phyloP scores from a whole-genome alignment of 2,113 vertebrate genomes.

The Neopipo cinnamomea region DNA sequence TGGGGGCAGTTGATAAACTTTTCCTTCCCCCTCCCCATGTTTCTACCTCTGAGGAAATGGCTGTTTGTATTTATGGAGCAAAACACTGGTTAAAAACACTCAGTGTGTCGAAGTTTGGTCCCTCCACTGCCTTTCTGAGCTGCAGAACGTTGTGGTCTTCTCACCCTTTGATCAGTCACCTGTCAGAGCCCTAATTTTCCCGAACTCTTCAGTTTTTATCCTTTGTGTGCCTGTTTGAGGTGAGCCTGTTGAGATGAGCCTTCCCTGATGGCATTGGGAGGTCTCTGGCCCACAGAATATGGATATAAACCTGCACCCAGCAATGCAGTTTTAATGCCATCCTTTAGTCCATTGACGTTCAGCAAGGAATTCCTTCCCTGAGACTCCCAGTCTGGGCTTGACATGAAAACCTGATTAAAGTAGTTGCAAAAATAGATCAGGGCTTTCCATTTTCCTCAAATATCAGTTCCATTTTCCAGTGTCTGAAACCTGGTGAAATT shows the following conservation, averaged over 20 bases:
- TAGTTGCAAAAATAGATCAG: not conserved
- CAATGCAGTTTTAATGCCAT: not conserved
- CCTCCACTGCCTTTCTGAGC: not conserved
- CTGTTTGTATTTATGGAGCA: not conserved
- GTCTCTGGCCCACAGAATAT: not conserved
- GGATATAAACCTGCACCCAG: not conserved
- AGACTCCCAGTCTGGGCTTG: not conserved
- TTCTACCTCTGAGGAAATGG: not conserved
- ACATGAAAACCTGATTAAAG: slow-evolving; percentile 21
- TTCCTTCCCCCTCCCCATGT: rapidly evolving
- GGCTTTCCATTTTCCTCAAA: slow-evolving; percentile 23
- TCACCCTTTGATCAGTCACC: not conserved
- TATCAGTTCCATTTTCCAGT: not conserved
- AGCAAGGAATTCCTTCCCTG: not conserved
- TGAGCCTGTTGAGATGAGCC: not conserved
- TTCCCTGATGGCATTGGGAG: not conserved
- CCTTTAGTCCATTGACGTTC: not conserved
- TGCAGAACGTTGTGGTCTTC: not conserved
- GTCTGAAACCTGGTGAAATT: not conserved
- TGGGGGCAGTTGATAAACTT: not conserved
- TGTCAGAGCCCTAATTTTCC: not conserved
- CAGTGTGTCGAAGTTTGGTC: not conserved
- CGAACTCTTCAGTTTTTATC: not conserved
- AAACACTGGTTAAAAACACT: not conserved
- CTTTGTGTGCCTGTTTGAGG: not conserved